These are phyloP conservation scores for Noturus placidus DNA, from an alignment of 2,113 vertebrate genomes.

Conservation along the genomic window DNA sequence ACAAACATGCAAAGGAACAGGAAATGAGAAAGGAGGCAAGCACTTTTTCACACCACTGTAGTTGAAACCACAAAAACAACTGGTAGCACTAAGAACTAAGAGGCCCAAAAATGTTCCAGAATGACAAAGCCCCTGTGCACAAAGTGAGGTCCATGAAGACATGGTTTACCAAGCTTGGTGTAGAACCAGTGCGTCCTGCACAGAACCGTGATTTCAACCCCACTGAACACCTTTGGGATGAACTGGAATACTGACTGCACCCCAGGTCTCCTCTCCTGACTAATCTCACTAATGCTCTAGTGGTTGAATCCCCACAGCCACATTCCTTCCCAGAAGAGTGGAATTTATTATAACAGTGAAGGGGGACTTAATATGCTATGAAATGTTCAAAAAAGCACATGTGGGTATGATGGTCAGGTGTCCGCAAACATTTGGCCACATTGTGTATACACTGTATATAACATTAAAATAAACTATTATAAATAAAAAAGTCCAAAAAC, in stretches of 20 bases:
- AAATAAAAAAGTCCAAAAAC: not conserved
- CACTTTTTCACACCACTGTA: too few relatives aligned
- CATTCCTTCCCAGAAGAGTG: not conserved
- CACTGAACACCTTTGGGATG: not conserved
- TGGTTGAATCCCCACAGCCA: not conserved
- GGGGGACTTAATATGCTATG: not conserved
- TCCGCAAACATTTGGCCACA: not conserved
- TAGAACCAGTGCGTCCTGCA: not conserved
- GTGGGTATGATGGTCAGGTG: not conserved
- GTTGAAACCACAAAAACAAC: not conserved
- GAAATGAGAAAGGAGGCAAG: too few relatives aligned
- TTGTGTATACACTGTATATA: not conserved
- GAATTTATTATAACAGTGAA: not conserved
- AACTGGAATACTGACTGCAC: not conserved
- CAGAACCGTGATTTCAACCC: not conserved
- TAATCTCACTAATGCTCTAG: not conserved
- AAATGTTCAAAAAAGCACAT: not conserved
- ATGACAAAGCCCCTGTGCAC: not conserved
- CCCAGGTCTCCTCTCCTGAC: not conserved
- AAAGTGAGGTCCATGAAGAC: not conserved
- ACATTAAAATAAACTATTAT: not conserved
- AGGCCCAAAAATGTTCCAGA: not conserved
- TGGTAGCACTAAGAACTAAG: not conserved
- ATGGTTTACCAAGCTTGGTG: not conserved
- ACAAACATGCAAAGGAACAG: too few relatives aligned